phyloP scores from a whole-genome alignment of 2,888 invertebrate species.

The Hypolimnas misippus region DNA sequence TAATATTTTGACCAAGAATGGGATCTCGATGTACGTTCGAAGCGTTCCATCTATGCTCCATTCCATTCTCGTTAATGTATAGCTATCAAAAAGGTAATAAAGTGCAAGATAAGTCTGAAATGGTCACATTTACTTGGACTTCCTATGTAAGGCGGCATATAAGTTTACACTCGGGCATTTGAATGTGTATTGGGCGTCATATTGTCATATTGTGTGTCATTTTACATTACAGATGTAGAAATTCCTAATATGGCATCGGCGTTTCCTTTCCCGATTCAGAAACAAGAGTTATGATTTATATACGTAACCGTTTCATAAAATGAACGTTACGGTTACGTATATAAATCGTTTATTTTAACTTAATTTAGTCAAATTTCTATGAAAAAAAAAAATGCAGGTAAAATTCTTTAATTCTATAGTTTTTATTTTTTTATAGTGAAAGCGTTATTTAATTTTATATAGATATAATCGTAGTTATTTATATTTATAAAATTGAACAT shows the following conservation, averaged over 20 bases:
- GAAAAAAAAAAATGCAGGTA: too few species aligned
- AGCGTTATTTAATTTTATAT: too few species aligned
- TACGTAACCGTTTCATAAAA: background rate
- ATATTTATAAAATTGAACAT: too few species aligned
- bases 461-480: too few species aligned
- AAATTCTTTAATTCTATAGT: too few species aligned
- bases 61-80: conserved; percentile 9
- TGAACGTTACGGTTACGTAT: too few species aligned
- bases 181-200: conserved; percentile 30
- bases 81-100: conserved; percentile 20
- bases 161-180: conserved; percentile 28
- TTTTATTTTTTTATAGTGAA: too few species aligned
- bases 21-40: background rate
- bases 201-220: conserved; percentile 36
- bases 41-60: conserved; percentile 5
- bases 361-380: too few species aligned
- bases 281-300: background rate
- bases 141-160: conserved; percentile 27
- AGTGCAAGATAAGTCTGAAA: conserved; percentile 30
- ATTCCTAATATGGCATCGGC: conserved; percentile 10
- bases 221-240: conserved; percentile 9
- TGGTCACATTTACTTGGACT: conserved; percentile 21
- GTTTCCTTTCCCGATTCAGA: conserved; percentile 9
- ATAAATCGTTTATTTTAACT: too few species aligned
- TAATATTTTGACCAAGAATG: background rate